Base-by-base conservation (phyloP, 2,797 vertebrate genomes). In the Gastrophryne carolinensis region DNA sequence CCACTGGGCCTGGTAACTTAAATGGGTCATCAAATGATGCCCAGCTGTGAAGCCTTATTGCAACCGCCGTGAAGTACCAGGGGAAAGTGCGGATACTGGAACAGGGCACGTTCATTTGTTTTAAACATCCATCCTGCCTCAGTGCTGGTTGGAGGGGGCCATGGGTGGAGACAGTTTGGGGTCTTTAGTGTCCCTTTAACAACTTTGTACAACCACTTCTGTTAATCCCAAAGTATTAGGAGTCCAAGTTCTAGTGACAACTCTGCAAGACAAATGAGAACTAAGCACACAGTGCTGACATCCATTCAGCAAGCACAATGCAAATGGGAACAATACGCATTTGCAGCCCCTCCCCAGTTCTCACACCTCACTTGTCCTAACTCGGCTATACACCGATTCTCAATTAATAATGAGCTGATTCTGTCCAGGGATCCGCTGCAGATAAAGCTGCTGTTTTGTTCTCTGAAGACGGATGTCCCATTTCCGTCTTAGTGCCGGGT, bases 351-450 rank as follows among this genome's bases (percentile, higher is more conserved):
- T 37, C 49, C 47, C 27, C 21, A n/a, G 37, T 75, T 75, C 64
- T 75, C 73, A 75, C 64, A 75, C 73, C 73, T 68, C 30, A 26
- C 41, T 19, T 37, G 23, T 49, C 54, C 41, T 63, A 26, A 11
- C 37, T 37, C 35, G 10, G 19, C 30, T 57, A 24, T 19, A 68
- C 54, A 73, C 57, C 30, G 21, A 30, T 60, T 49, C 41, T 35
- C 39, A 39, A 61, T 68, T 75, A 68, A 75, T 76, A 69, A 76
- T 47, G 73, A 76, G 56, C 57, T 44, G 49, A 56, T 76, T 63
- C 34, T 63, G 47, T 44, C 49, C 65, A 26, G 65, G 64, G 57
- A 56, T 70, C 65, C 27, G 34, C 56, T 24, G 56, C 11, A 68
- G 30, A 75, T 61, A 69, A 61, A 52, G 54, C 64, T 30, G 56